Evolutionary conservation across 2,113 vertebrate genomes (phyloP).

Genomic region (Oryzias curvinotus): DNA sequence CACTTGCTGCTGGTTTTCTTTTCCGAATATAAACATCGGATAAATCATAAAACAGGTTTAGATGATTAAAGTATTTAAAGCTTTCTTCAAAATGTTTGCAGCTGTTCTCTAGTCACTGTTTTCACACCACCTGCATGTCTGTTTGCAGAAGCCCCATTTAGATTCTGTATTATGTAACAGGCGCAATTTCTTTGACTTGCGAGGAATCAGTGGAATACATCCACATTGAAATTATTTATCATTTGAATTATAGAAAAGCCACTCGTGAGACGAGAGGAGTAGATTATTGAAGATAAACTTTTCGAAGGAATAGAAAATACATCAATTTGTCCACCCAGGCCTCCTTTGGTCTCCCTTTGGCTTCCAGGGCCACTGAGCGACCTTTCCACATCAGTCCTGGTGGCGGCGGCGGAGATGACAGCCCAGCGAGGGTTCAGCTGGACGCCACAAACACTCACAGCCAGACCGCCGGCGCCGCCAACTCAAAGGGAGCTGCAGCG

Average conservation of each 20-base stretch:
- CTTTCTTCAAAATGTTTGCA: not conserved
- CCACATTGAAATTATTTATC: no score
- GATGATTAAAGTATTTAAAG: not conserved
- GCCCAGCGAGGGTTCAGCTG: constrained; percentile 46
- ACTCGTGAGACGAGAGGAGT: no score
- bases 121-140: constrained; percentile 33
- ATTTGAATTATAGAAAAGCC: no score
- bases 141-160: constrained; percentile 11
- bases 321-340: no score
- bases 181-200: no score
- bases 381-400: constrained; percentile 36
- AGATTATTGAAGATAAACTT: no score
- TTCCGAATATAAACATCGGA: no score
- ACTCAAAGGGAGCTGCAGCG: constrained; percentile 30
- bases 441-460: constrained; percentile 51
- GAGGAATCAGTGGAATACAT: no score
- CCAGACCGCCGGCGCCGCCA: constrained; percentile 20
- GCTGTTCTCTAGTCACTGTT: not conserved
- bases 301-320: no score
- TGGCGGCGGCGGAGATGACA: constrained; percentile 24
- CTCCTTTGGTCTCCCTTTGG: not conserved
- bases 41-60: no score
- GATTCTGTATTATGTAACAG: no score
- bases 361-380: not conserved
- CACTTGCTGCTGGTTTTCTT: no score